A percentile compares a stretch with the other conserved stretches of the same genome.
These are phyloP conservation scores for Aphelinus atriplicis DNA, from an alignment of 1,140 invertebrate genomes.

Conservation along the genomic window DNA sequence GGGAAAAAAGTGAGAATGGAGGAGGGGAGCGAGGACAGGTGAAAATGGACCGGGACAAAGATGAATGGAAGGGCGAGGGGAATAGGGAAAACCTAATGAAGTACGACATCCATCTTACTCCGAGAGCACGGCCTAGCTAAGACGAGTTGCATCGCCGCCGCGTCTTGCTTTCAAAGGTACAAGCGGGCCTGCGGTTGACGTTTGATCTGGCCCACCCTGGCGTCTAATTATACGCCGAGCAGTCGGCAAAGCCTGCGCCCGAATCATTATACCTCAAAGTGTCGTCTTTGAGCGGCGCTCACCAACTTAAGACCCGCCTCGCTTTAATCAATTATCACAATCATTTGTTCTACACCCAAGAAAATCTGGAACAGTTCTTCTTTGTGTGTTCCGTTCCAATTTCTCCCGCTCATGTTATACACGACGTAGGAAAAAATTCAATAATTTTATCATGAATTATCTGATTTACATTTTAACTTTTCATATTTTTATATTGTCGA, in stretches of 20 bases:
- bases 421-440: no score
- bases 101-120: constrained; percentile 58
- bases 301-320: no score
- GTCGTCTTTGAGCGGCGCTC: no score
- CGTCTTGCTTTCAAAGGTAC: background rate
- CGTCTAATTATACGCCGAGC: background rate
- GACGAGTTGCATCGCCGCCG: background rate
- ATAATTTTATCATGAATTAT: no score
- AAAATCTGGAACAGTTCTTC: no score
- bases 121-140: constrained; percentile 16
- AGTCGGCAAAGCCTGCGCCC: background rate
- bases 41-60: constrained; percentile 44
- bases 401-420: no score
- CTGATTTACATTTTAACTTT: no score
- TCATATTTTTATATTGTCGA: no score
- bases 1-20: background rate
- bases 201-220: constrained; percentile 16
- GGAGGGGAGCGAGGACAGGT: constrained; percentile 11
- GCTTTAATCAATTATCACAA: no score
- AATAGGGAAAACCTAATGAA: constrained; percentile 52
- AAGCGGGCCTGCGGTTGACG: constrained; percentile 14
- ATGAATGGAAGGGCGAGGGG: constrained; percentile 37
- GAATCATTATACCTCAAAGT: background rate
- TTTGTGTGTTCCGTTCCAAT: no score
- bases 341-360: no score